Evolutionary conservation across 2,113 vertebrate genomes (phyloP).

Genomic region (Eptatretus burgeri): DNA sequence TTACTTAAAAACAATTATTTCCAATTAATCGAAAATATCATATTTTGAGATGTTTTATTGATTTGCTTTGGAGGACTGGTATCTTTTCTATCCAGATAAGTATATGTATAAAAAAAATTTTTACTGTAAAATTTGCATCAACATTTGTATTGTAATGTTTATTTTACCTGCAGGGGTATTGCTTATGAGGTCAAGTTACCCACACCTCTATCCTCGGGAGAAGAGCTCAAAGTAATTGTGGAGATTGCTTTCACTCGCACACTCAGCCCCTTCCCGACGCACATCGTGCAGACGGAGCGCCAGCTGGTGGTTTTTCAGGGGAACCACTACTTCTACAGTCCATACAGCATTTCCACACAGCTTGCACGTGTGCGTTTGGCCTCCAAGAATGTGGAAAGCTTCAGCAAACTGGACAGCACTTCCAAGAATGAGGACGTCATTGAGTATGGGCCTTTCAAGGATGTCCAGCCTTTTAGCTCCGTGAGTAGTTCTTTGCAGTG

Average conservation of each 20-base stretch:
- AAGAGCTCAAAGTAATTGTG: slow-evolving; percentile 35
- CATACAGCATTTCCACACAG: slow-evolving; percentile 49
- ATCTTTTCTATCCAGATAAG: background rate
- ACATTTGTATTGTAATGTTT: background rate
- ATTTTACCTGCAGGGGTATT: slow-evolving; percentile 26
- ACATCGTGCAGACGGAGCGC: slow-evolving; percentile 71
- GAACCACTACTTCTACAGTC: slow-evolving; percentile 78
- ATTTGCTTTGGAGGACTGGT: background rate
- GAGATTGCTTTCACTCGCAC: slow-evolving; percentile 62
- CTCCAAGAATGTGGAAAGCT: slow-evolving; percentile 67
- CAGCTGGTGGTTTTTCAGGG: slow-evolving; percentile 89
- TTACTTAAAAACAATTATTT: too few relatives aligned
- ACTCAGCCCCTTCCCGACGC: slow-evolving; percentile 56
- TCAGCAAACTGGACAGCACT: slow-evolving; percentile 71
- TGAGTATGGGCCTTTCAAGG: slow-evolving; percentile 70
- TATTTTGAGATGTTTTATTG: background rate
- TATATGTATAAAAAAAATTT: background rate
- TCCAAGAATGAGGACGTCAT: slow-evolving; percentile 46
- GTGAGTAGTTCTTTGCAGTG: slow-evolving; percentile 16
- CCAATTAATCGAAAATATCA: too few relatives aligned
- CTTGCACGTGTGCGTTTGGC: slow-evolving; percentile 51
- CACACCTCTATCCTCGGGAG: slow-evolving; percentile 30
- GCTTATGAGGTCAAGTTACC: slow-evolving; percentile 51
- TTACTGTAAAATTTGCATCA: background rate
- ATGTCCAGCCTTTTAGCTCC: slow-evolving; percentile 47